phyloP scores from a whole-genome alignment of 1,140 invertebrate genomes.

The Eriosoma lanigerum region DNA sequence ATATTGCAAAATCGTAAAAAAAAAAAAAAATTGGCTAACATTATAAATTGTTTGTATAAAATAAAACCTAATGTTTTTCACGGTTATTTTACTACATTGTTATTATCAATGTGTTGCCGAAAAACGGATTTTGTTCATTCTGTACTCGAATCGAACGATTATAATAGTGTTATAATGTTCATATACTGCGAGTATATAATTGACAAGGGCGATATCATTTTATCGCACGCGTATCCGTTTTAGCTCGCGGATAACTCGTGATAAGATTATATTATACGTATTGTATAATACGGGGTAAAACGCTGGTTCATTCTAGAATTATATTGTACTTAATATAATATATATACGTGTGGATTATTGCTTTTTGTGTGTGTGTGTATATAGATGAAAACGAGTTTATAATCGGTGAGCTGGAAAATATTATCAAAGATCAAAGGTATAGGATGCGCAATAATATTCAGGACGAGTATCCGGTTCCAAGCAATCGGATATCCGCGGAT shows the following conservation, averaged over 20 bases:
- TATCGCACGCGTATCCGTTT: background rate
- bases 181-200: too few relatives aligned
- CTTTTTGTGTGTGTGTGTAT: background rate
- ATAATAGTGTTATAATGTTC: too few relatives aligned
- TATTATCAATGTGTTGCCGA: background rate
- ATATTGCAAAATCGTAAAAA: constrained; percentile 15
- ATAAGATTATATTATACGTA: background rate
- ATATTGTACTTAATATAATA: too few relatives aligned
- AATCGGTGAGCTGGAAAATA: constrained; percentile 16
- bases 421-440: constrained; percentile 26
- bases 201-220: too few relatives aligned
- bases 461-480: background rate
- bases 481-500: background rate
- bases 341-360: background rate
- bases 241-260: background rate
- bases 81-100: background rate
- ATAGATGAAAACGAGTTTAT: constrained; percentile 41
- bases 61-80: background rate
- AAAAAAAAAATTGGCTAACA: constrained; percentile 11
- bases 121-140: background rate
- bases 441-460: constrained; percentile 5
- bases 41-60: background rate
- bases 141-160: too few relatives aligned
- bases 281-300: background rate
- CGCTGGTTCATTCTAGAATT: background rate